phyloP scores from a whole-genome alignment of 2,888 invertebrate species.

The Phortica magna region DNA sequence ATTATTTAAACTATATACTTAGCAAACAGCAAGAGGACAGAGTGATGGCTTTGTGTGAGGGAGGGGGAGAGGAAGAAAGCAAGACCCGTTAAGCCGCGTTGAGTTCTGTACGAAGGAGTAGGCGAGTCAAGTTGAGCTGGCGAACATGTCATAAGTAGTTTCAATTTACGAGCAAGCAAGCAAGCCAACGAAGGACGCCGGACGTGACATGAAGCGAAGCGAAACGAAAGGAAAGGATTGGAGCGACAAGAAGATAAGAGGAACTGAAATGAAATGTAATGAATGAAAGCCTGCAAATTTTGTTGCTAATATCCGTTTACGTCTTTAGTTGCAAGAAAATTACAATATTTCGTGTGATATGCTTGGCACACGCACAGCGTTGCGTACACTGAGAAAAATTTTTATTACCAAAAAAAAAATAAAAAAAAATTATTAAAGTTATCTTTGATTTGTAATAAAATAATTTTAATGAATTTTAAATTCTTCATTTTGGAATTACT shows the following conservation, averaged over 20 bases:
- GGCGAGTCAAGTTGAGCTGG: background rate
- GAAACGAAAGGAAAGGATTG: too few species aligned
- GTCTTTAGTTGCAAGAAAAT: slow-evolving; percentile 66
- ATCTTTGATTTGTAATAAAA: too few species aligned
- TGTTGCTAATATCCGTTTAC: slow-evolving; percentile 68
- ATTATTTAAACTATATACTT: slow-evolving; percentile 52
- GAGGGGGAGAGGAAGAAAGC: too few species aligned
- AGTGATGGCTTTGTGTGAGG: too few species aligned
- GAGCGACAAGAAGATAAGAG: slow-evolving; percentile 44
- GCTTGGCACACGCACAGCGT: slow-evolving; percentile 47
- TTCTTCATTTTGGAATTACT: background rate
- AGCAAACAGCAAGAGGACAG: background rate
- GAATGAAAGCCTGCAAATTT: slow-evolving; percentile 37
- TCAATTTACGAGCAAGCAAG: slow-evolving; percentile 38
- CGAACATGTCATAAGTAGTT: slow-evolving; percentile 35
- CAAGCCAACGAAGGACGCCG: background rate
- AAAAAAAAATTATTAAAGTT: background rate
- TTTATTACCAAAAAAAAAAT: background rate
- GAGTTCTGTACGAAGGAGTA: background rate
- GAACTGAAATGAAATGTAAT: slow-evolving; percentile 24
- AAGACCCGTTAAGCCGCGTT: background rate
- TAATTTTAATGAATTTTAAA: too few species aligned
- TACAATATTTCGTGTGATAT: slow-evolving; percentile 65
- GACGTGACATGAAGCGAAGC: background rate
- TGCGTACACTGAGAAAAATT: slow-evolving; percentile 15